Base-by-base conservation (phyloP, 2,888 invertebrate genomes). In the Metellina segmentata region DNA sequence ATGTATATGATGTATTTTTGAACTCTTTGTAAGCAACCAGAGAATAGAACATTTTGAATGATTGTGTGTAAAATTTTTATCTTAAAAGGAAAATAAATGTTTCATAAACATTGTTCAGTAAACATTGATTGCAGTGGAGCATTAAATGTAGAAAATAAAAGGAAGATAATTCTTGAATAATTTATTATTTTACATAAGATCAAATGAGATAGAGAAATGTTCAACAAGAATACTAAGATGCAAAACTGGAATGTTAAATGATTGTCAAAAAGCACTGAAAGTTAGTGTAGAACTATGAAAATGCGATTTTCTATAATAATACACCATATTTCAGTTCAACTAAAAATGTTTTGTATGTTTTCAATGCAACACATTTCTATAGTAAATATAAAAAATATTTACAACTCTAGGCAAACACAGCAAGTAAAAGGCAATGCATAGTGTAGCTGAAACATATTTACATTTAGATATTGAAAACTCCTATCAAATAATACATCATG, bases 181-280 rank as follows among this genome's bases (percentile, higher is more conserved):
- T 78, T 85, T 77, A 49, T 74, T 85, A 75, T 34, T 13, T 77
- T 51, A 77, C 85, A 85, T 20, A 61, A 85, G 75, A 48, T 34
- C 16, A 75, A 75, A 85, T 85, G 7, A 61, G 48, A 52, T 74
- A 61, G n/a, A 75, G 74, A 82, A 19, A 6, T 81, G 70, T 82
- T 11, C 34, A 85, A 74, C 34, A 53, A 85, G 61, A 83, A 86
- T 72, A 81, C 74, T 75, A 88, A 81, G 72, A 81, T 88, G 81
- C 81, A 81, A 78, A 89, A 88, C 61, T 91, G 87, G 91, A 91
- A 91, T 91, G 91, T 91, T 83, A 91, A 91, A 91, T 91, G 91
- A 91, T 91, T 91, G 91, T 91, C 91, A 87, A 87, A 91, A 91
- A 86, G 87, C 81, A 86, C 72, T 81, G 75, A 90, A 81, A n/a